Evolutionary conservation across 2,797 vertebrate genomes (phyloP), one percentile per base, ranked within the genome.

Genomic region (Ambastaia sidthimunki): DNA sequence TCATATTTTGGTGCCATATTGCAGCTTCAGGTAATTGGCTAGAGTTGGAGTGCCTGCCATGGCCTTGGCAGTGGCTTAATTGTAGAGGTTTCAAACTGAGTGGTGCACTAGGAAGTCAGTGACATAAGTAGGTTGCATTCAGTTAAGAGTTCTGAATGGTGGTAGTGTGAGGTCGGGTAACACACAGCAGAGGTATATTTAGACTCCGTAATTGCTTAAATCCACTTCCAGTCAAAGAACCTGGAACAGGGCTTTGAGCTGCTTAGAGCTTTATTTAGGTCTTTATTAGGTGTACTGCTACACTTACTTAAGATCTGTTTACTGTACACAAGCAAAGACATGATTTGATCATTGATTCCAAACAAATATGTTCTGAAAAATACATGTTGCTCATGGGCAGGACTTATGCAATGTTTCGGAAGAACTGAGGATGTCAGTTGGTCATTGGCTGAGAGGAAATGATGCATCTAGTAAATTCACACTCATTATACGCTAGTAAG

Each of bases 171-270:
- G 80, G 83, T 84, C 80, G 79, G 66, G 55, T 54, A 54, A 16
- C 28, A 37, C 41, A 84, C 78, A 47, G 54, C 67, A 34, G 59
- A 66, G 55, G 76, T 85, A 84, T 93, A 92, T 93, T 91, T 92
- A 86, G 84, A 84, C 72, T 83, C 34, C 80, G 60, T 93, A 91
- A 93, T 90, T 88, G 82, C 84, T 83, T 93, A 84, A 93, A 89
- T 76, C 82, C 23, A 74, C 83, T 84, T 89, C 81, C 82, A 87
- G 88, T 90, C 88, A 91, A 82, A 89, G 86, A 75, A 85, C 71
- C 75, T 75, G 88, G 89, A 92, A 92, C 84, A 89, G 90, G 47
- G 83, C 84, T 88, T 85, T 91, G 85, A 85, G 82, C 74, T 68
- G 86, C 87, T 89, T 84, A 86, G 72, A 73, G 4, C 15, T 15